A percentile compares a stretch with the other conserved stretches of the same genome.
phyloP scores from a whole-genome alignment of 2,888 invertebrate genomes.

The Pterostichus madidus region DNA sequence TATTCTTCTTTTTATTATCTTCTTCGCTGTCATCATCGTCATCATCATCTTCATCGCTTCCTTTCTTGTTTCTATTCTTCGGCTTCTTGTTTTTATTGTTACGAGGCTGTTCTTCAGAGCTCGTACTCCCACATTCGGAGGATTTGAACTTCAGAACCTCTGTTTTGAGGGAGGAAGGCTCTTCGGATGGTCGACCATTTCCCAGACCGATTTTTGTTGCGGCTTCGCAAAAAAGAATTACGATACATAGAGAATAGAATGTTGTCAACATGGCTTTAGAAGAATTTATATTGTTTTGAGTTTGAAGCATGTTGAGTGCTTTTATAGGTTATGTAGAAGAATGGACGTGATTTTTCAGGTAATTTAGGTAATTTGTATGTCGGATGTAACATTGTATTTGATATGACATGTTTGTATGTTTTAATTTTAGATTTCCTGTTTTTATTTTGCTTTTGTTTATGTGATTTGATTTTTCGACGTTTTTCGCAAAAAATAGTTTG shows the following conservation, averaged over 20 bases:
- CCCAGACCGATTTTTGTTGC: constrained; percentile 48
- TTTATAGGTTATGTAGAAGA: constrained; percentile 39
- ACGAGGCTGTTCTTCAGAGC: constrained; percentile 39
- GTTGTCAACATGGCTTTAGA: constrained; percentile 19
- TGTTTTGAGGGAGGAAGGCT: constrained; percentile 48
- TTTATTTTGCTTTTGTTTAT: neutral
- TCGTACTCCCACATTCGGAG: constrained; percentile 48
- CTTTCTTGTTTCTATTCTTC: neutral
- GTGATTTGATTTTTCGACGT: neutral
- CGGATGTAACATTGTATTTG: constrained; percentile 32
- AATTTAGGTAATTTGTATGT: constrained; percentile 29
- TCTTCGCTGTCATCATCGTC: constrained; percentile 45
- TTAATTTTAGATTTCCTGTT: no score
- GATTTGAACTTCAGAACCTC: constrained; percentile 58
- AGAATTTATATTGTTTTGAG: neutral
- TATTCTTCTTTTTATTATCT: constrained; percentile 34
- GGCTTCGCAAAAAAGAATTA: constrained; percentile 6
- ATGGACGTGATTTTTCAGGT: neutral
- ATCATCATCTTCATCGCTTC: constrained; percentile 42
- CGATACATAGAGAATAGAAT: constrained; percentile 26
- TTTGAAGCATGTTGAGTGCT: neutral
- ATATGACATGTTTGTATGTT: neutral
- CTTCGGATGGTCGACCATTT: constrained; percentile 41
- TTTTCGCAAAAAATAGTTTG: neutral
- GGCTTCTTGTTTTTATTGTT: constrained; percentile 38